Conservation (phyloP, 2,888 invertebrate genomes). For the Frankliniella intonsa region DNA sequence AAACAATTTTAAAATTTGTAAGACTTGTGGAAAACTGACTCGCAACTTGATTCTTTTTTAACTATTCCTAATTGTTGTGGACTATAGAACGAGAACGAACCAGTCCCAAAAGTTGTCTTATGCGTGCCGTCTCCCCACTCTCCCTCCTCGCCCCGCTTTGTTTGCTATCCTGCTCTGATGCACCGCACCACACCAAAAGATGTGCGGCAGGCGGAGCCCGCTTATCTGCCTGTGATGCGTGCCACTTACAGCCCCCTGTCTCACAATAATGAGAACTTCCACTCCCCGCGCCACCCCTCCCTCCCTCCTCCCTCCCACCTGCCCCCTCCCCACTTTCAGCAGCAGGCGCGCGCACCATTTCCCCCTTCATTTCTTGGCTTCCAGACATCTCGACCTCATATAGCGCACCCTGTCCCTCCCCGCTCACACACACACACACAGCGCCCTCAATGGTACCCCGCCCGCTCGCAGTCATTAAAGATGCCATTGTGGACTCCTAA, state of each 20-base stretch:
- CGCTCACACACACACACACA: not conserved
- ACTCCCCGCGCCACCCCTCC: not conserved
- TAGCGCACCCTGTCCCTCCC: not conserved
- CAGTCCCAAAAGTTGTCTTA: too few relatives aligned
- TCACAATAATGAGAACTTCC: slow-evolving; percentile 7
- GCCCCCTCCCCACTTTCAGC: not conserved
- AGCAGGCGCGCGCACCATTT: not conserved
- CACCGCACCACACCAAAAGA: too few relatives aligned
- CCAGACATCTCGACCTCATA: slow-evolving; percentile 3
- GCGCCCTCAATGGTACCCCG: not conserved
- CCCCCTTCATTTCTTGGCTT: not conserved
- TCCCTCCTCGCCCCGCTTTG: too few relatives aligned
- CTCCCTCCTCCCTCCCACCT: not conserved
- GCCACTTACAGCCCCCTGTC: not conserved
- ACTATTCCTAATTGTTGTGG: too few relatives aligned
- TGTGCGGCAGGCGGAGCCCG: not conserved
- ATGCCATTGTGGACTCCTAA: slow-evolving; percentile 16
- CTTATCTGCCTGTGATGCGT: not conserved
- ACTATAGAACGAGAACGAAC: too few relatives aligned
- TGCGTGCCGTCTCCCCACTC: too few relatives aligned
- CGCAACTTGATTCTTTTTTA: too few relatives aligned
- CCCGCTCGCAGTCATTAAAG: slow-evolving; percentile 15
- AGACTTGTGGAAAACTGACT: too few relatives aligned
- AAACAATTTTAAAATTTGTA: too few relatives aligned
- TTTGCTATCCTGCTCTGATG: too few relatives aligned